A percentile compares a stretch with the other conserved stretches of the same genome.
Evolutionary conservation across 2,797 vertebrate species (phyloP).

Genomic region (Halcyon badia): DNA sequence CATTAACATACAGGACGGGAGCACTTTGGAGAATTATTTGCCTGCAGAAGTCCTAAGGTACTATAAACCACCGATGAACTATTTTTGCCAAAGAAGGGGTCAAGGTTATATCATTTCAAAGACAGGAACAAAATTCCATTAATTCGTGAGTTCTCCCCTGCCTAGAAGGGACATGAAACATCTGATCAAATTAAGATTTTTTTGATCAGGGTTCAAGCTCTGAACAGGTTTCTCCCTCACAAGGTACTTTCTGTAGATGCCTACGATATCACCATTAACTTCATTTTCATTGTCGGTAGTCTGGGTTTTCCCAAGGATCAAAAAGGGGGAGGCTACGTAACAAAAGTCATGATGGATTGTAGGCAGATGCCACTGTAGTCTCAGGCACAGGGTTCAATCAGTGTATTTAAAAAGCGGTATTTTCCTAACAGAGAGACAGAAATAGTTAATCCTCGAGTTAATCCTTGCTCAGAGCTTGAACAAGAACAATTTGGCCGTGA

Average conservation of each 20-base stretch:
- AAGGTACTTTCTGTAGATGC: not conserved
- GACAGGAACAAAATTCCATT: not conserved
- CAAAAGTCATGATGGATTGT: not conserved
- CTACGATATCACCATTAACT: not conserved
- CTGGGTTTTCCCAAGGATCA: not conserved
- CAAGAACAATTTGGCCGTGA: not conserved
- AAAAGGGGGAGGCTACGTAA: not conserved
- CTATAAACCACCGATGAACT: slow-evolving; percentile 34
- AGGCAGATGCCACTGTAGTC: not conserved
- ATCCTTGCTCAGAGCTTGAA: not conserved
- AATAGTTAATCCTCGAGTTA: not conserved
- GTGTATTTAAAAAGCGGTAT: rapidly evolving
- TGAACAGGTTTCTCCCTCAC: not conserved
- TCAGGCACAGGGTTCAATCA: not conserved
- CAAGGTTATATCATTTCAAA: slow-evolving; percentile 9
- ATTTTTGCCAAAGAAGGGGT: slow-evolving; percentile 37
- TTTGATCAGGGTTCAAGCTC: not conserved
- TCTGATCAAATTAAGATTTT: not conserved
- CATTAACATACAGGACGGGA: slow-evolving; percentile 48
- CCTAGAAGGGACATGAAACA: not conserved
- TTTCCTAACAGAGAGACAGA: not conserved
- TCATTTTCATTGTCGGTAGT: not conserved
- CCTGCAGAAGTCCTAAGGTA: slow-evolving; percentile 10
- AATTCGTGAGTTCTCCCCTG: not conserved
- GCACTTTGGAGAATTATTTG: slow-evolving; percentile 54